Conservation (phyloP, 2,797 vertebrate genomes). For the Octomys mimax region DNA sequence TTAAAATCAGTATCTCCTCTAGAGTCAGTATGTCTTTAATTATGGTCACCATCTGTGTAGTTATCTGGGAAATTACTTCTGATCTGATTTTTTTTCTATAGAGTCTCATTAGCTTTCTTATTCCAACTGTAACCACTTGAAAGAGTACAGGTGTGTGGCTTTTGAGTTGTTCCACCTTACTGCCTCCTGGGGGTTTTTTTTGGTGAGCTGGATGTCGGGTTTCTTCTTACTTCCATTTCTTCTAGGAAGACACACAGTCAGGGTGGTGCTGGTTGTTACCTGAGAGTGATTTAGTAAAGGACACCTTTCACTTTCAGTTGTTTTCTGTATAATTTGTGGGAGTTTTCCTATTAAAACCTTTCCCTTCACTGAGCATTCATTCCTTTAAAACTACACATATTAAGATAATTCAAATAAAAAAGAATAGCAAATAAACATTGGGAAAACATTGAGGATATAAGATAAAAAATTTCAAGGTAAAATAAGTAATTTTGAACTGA, state of each 20-base stretch:
- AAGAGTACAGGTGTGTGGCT: background rate
- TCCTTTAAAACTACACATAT: background rate
- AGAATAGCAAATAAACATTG: background rate
- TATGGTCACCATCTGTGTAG: background rate
- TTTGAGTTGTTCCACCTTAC: background rate
- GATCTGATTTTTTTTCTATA: background rate
- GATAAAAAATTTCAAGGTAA: slow-evolving; percentile 17
- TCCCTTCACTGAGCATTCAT: background rate
- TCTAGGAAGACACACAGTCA: background rate
- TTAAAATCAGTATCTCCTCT: background rate
- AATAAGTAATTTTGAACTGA: slow-evolving; percentile 61
- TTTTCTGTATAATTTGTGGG: background rate
- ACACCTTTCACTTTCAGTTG: background rate
- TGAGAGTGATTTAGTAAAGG: background rate
- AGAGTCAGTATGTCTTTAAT: background rate
- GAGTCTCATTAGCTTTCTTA: background rate
- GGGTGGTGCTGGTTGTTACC: background rate
- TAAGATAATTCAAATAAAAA: slow-evolving; percentile 25
- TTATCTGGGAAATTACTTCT: background rate
- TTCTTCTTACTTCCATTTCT: background rate
- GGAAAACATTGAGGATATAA: background rate
- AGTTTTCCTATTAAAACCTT: background rate
- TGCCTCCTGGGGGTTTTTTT: background rate
- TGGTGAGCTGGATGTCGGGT: background rate
- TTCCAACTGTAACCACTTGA: background rate